Evolutionary conservation across 1,140 invertebrate species (phyloP), one percentile per base, ranked within the genome.

Genomic region (Drosophila neocordata): DNA sequence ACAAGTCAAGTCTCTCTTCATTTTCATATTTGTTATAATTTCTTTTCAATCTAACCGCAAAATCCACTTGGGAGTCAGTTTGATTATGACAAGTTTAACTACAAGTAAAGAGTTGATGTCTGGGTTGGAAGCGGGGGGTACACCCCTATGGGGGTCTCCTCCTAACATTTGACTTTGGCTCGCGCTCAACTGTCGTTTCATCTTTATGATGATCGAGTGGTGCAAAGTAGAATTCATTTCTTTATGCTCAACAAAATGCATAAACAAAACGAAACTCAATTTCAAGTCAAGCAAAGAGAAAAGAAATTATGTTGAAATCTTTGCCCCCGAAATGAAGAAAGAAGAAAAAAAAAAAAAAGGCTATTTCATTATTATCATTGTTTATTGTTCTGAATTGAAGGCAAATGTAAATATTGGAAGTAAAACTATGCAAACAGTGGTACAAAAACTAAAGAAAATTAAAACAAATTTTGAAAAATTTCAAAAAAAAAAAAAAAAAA

Each of bases 1-100:
- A 48, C 41, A 48, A 48, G 41, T 48, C 41, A 48, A 48, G 41
- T 11, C 35, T 18, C 64, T 20, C 11, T 69, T 68, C 72, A 74
- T 68, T 74, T 68, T 69, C 67, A 72, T 74, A 85, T 87, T 85
- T 85, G 82, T 85, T 87, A 85, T 87, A 88, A 85, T 87, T 87
- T 87, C 71, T 85, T 85, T 85, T 79, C 69, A 76, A 85, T 64
- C 57, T 65, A 82, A 88, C 82, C 82, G 83, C 82, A 88, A 82
- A 20, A 87, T 87, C 83, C 82, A 87, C 82, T 87, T 88, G 62
- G 41, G 83, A 82, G 71, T 64, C 62, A 9, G 72, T 88, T 88
- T 88, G 83, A 87, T 87, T 87, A 88, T 87, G 83, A 87, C 83
- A 87, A 87, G 78, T 85, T 41, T 13, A n/a, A 44, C 41, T 44